A percentile compares a stretch with the other conserved stretches of the same genome.
These are phyloP conservation scores for Drosophila yooni DNA, from an alignment of 2,888 invertebrate genomes.

Conservation along the genomic window DNA sequence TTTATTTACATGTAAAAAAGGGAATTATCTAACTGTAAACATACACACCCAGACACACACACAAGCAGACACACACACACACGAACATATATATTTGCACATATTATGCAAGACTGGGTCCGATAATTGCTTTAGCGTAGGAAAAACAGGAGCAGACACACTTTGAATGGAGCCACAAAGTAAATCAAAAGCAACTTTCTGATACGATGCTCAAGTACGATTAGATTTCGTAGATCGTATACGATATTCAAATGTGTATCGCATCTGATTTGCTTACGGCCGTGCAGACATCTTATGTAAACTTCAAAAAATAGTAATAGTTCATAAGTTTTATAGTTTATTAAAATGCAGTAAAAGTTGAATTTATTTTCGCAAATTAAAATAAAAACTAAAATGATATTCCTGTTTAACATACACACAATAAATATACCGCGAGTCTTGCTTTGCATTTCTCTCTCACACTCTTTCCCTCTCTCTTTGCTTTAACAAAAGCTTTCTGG, in stretches of 20 bases:
- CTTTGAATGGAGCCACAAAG: constrained; percentile 30
- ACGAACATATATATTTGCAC: not conserved
- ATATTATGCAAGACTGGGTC: constrained; percentile 15
- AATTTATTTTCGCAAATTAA: constrained; percentile 1
- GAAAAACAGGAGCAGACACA: constrained; percentile 40
- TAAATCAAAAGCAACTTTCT: constrained; percentile 42
- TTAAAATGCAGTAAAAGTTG: constrained; percentile 7
- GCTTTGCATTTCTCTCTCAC: constrained; percentile 39
- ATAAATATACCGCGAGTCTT: not conserved
- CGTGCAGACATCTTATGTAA: not conserved
- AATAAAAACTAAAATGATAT: constrained; percentile 22
- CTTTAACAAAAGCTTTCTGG: constrained; percentile 37
- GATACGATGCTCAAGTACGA: constrained; percentile 28
- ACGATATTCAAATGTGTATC: constrained; percentile 40
- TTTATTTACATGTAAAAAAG: not conserved
- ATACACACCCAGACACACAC: too few species aligned
- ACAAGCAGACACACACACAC: not conserved
- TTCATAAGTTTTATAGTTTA: not conserved
- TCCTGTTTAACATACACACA: constrained; percentile 19
- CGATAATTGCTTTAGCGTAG: constrained; percentile 16
- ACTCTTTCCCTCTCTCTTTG: constrained; percentile 26
- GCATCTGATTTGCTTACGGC: not conserved
- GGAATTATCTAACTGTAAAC: constrained; percentile 7
- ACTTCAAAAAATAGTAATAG: not conserved
- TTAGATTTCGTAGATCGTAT: constrained; percentile 31